Conservation (phyloP, 2,113 vertebrate genomes). For the Dipodomys merriami region DNA sequence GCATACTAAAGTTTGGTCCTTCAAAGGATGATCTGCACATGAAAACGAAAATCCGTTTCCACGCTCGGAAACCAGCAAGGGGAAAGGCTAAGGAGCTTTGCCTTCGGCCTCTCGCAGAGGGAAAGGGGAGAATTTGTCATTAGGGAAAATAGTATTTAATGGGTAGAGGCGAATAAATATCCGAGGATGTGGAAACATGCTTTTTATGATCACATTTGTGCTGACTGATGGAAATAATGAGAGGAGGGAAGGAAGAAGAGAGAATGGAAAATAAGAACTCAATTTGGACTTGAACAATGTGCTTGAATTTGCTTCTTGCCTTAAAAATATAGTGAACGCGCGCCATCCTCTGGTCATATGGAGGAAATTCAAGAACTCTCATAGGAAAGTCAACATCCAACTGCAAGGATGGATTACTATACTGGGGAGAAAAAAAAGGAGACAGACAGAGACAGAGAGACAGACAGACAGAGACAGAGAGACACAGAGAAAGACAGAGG, state of each 20-base stretch:
- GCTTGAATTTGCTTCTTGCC: rapidly evolving
- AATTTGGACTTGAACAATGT: rapidly evolving
- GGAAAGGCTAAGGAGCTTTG: neutral
- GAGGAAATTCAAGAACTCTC: neutral
- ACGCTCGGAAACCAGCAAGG: neutral
- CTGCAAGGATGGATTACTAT: neutral
- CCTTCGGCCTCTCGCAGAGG: neutral
- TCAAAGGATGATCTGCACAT: neutral
- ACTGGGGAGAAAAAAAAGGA: neutral
- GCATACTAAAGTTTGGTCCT: rapidly evolving
- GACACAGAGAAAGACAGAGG: too few species aligned
- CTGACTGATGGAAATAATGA: neutral
- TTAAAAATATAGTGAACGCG: conserved; percentile 28
- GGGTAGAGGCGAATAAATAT: neutral
- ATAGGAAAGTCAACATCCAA: neutral
- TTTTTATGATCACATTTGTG: neutral
- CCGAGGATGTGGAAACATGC: neutral
- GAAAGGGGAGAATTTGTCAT: neutral
- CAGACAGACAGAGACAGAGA: too few species aligned
- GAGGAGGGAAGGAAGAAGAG: neutral
- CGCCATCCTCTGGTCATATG: neutral
- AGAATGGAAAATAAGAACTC: neutral
- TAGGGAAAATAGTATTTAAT: neutral
- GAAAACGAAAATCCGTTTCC: neutral
- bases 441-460: too few species aligned